Evolutionary conservation across 2,888 invertebrate species (phyloP).

Genomic region (Microdon myrmicae): DNA sequence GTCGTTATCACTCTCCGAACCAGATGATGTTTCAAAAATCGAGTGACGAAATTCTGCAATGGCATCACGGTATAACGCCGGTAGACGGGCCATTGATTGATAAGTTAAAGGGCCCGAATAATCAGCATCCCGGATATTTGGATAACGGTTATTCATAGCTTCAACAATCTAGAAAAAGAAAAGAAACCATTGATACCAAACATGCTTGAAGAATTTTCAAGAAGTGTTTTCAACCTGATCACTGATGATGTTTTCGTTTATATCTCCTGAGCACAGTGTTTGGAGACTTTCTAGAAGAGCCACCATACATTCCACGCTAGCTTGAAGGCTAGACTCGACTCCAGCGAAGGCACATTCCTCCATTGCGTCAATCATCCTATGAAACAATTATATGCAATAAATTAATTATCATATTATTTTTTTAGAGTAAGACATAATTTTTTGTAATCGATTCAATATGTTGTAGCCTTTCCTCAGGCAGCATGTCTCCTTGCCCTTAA

Average conservation of each 20-base stretch:
- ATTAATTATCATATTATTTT: too few species aligned
- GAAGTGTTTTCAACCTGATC: conserved; percentile 57
- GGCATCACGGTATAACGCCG: conserved; percentile 82
- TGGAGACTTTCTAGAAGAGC: conserved; percentile 85
- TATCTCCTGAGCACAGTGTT: conserved; percentile 81
- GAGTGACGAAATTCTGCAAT: conserved; percentile 75
- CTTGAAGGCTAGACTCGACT: conserved; percentile 79
- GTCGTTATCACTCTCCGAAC: conserved; percentile 75
- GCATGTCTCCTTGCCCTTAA: too few species aligned
- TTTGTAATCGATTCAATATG: too few species aligned
- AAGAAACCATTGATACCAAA: not conserved
- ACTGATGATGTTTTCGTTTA: conserved; percentile 70
- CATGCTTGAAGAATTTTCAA: conserved; percentile 39
- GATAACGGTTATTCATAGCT: conserved; percentile 75
- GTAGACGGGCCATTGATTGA: conserved; percentile 83
- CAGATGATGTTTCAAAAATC: conserved; percentile 71
- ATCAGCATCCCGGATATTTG: conserved; percentile 77
- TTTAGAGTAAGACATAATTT: too few species aligned
- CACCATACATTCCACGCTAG: conserved; percentile 85
- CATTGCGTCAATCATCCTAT: conserved; percentile 89
- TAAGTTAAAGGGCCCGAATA: conserved; percentile 87
- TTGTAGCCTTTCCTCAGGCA: too few species aligned
- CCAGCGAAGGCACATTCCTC: conserved; percentile 89
- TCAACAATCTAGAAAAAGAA: conserved; percentile 67
- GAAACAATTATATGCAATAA: conserved; percentile 40